Evolutionary conservation across 2,888 invertebrate species (phyloP).

Genomic region (Scaptomyza tumidula): DNA sequence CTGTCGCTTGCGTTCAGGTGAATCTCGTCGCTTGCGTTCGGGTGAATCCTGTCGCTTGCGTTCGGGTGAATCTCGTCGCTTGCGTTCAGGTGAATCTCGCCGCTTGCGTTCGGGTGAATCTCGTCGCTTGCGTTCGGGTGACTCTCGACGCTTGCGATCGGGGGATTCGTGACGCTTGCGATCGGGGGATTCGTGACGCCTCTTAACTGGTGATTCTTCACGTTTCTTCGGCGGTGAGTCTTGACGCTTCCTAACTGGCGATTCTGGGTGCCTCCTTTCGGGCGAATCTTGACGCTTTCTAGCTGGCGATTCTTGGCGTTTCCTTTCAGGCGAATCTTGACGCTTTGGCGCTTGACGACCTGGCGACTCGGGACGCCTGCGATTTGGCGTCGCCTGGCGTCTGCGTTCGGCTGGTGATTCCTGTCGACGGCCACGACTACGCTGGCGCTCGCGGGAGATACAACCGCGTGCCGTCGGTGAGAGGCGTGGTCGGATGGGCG

Average conservation of each 20-base stretch:
- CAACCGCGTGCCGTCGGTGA: slow-evolving; percentile 73
- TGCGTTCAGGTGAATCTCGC: slow-evolving; percentile 29
- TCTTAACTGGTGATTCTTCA: slow-evolving; percentile 27
- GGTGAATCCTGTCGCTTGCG: slow-evolving; percentile 53
- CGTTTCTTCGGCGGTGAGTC: slow-evolving; percentile 43
- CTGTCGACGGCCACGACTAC: slow-evolving; percentile 58
- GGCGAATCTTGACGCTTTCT: slow-evolving; percentile 36
- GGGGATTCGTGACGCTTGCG: slow-evolving; percentile 38
- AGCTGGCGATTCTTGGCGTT: slow-evolving; percentile 34
- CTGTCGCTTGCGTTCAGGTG: slow-evolving; percentile 41
- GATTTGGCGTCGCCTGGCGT: slow-evolving; percentile 14
- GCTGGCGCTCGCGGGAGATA: slow-evolving; percentile 54
- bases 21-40: slow-evolving; percentile 32
- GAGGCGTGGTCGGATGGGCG: slow-evolving; percentile 76
- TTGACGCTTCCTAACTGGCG: slow-evolving; percentile 39
- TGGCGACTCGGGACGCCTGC: slow-evolving; percentile 18
- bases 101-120: slow-evolving; percentile 42
- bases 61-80: slow-evolving; percentile 35
- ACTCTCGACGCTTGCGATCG: slow-evolving; percentile 33
- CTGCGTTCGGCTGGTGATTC: slow-evolving; percentile 28
- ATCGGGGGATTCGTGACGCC: slow-evolving; percentile 32
- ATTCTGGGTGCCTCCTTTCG: slow-evolving; percentile 23
- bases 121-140: slow-evolving; percentile 21
- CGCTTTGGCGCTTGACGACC: neutral
- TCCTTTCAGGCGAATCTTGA: slow-evolving; percentile 19